These are phyloP conservation scores for Musca domestica DNA, from an alignment of 1,140 invertebrate genomes.

Conservation along the genomic window DNA sequence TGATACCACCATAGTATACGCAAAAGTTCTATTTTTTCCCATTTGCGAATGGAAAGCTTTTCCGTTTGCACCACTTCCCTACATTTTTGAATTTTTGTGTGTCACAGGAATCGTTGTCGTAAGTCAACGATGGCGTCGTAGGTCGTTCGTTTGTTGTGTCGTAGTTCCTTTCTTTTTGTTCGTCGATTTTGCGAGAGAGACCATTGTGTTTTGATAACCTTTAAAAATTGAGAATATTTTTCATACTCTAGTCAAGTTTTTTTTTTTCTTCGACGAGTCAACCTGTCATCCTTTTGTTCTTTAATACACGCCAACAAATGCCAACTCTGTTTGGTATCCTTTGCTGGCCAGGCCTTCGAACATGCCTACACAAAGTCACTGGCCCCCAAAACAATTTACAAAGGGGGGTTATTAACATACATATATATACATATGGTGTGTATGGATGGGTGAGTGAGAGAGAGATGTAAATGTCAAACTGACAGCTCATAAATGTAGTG, in stretches of 20 bases:
- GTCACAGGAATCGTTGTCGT: neutral
- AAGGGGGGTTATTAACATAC: too few relatives aligned
- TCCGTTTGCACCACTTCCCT: conserved; percentile 17
- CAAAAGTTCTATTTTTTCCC: too few relatives aligned
- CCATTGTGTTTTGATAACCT: neutral
- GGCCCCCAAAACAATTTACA: too few relatives aligned
- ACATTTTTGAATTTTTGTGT: conserved; percentile 2
- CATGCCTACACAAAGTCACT: too few relatives aligned
- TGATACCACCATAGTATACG: neutral
- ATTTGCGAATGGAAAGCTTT: neutral
- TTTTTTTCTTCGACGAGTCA: neutral
- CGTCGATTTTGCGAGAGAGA: neutral
- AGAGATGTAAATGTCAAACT: too few relatives aligned
- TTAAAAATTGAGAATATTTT: neutral
- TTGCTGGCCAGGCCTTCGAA: too few relatives aligned
- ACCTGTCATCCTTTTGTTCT: too few relatives aligned
- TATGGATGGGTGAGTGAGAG: too few relatives aligned
- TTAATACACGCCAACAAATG: too few relatives aligned
- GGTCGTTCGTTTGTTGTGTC: neutral
- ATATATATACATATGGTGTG: too few relatives aligned
- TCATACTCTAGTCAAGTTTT: neutral
- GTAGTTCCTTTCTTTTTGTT: neutral
- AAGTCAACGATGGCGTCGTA: neutral
- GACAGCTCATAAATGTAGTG: too few relatives aligned
- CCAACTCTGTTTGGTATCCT: too few relatives aligned